A percentile compares a stretch with the other conserved stretches of the same genome.
Evolutionary conservation across 1,140 invertebrate genomes (phyloP).

Genomic region (Calephelis virginiensis): DNA sequence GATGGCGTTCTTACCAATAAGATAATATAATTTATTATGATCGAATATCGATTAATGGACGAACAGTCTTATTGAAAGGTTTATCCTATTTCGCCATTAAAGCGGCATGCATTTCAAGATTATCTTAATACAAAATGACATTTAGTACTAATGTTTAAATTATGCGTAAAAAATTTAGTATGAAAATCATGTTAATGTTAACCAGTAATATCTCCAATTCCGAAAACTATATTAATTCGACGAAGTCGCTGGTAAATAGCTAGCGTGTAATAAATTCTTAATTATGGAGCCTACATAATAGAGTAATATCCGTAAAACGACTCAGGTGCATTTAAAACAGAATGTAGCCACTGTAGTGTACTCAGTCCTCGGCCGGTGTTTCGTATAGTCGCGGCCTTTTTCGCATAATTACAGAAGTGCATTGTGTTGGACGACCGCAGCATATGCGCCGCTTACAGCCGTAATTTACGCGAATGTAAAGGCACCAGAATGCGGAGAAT

Average conservation of each 20-base stretch:
- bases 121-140: too few relatives aligned
- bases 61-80: too few relatives aligned
- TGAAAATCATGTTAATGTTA: neutral
- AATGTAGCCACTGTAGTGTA: conserved; percentile 15
- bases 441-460: conserved; percentile 51
- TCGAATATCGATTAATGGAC: too few relatives aligned
- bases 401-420: conserved; percentile 67
- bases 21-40: too few relatives aligned
- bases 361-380: conserved; percentile 37
- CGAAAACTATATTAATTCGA: neutral
- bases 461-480: conserved; percentile 57
- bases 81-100: too few relatives aligned
- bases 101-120: too few relatives aligned
- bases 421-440: conserved; percentile 53
- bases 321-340: conserved; percentile 7
- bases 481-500: conserved; percentile 48
- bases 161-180: too few relatives aligned
- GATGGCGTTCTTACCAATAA: too few relatives aligned
- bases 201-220: neutral
- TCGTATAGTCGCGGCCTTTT: conserved; percentile 47
- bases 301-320: neutral
- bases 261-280: neutral
- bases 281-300: neutral
- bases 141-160: too few relatives aligned
- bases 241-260: neutral